phyloP scores from a whole-genome alignment of 2,797 vertebrate genomes.

The Clarias platycephalus region DNA sequence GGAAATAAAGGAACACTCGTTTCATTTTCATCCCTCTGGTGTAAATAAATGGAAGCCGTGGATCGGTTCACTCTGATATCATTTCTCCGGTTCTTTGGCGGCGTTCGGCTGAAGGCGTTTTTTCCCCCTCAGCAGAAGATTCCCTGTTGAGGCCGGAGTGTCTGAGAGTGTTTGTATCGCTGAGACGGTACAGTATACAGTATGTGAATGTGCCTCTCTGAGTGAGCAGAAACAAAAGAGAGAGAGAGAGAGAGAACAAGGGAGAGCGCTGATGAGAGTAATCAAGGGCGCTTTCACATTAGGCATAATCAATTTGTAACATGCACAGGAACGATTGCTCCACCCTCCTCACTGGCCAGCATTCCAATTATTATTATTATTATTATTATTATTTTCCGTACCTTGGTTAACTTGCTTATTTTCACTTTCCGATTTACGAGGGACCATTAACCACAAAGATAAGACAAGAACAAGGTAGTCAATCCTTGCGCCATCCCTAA shows the following conservation, averaged over 20 bases:
- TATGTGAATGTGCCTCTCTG: slow-evolving; percentile 6
- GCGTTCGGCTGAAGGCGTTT: slow-evolving; percentile 15
- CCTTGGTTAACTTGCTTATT: too few species aligned
- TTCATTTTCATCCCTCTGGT: slow-evolving; percentile 6
- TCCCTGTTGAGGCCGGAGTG: slow-evolving; percentile 56
- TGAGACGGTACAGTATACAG: neutral
- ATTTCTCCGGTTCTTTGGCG: slow-evolving; percentile 40
- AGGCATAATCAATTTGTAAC: too few species aligned
- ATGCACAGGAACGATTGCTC: too few species aligned
- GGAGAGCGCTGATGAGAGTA: slow-evolving; percentile 41
- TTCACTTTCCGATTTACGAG: too few species aligned
- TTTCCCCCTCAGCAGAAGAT: slow-evolving; percentile 59
- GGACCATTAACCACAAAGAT: too few species aligned
- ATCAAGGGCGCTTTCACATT: neutral
- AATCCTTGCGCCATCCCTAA: too few species aligned
- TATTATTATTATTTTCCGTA: too few species aligned
- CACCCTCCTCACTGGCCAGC: too few species aligned
- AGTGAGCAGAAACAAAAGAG: slow-evolving; percentile 46
- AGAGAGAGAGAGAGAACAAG: slow-evolving; percentile 47
- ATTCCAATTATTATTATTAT: too few species aligned
- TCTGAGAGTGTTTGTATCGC: slow-evolving; percentile 9
- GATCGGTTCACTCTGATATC: slow-evolving; percentile 67
- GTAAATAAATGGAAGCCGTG: slow-evolving; percentile 55
- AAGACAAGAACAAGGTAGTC: too few species aligned
- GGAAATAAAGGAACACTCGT: slow-evolving; percentile 34